phyloP scores from a whole-genome alignment of 2,113 vertebrate genomes.

The Brachyistius frenatus region DNA sequence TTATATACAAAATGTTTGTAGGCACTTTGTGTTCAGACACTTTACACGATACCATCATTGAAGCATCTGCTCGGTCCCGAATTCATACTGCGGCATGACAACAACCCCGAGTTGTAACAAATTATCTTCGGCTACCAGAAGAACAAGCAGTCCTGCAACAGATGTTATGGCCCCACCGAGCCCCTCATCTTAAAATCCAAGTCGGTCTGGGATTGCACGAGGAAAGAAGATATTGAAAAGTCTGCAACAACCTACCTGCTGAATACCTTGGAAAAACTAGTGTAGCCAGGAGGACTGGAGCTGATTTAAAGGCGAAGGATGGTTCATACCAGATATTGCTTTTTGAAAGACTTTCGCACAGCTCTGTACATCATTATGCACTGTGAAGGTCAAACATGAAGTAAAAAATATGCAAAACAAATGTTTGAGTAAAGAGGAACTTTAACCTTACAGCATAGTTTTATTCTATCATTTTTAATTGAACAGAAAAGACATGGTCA shows the following conservation, averaged over 20 bases:
- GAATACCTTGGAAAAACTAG: not conserved
- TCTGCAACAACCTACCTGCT: not conserved
- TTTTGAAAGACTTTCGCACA: not conserved
- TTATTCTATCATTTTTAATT: not conserved
- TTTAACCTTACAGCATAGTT: not conserved
- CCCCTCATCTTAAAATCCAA: too few relatives aligned
- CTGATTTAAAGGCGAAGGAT: not conserved
- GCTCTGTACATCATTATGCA: not conserved
- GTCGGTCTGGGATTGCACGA: too few relatives aligned
- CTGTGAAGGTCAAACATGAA: not conserved
- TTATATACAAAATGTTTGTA: too few relatives aligned
- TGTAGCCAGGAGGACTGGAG: not conserved
- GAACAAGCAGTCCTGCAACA: too few relatives aligned
- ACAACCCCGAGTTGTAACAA: too few relatives aligned
- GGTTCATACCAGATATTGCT: not conserved
- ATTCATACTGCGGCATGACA: too few relatives aligned
- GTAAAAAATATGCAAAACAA: not conserved
- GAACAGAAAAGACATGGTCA: not conserved
- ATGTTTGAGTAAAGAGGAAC: not conserved
- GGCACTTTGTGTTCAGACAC: too few relatives aligned
- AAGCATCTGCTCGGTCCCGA: too few relatives aligned
- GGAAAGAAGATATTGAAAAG: too few relatives aligned
- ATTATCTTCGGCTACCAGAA: too few relatives aligned
- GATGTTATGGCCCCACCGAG: too few relatives aligned
- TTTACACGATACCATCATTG: too few relatives aligned